A percentile compares a stretch with the other conserved stretches of the same genome.
Evolutionary conservation across 2,797 vertebrate genomes (phyloP).

Genomic region (Xenops minutus): DNA sequence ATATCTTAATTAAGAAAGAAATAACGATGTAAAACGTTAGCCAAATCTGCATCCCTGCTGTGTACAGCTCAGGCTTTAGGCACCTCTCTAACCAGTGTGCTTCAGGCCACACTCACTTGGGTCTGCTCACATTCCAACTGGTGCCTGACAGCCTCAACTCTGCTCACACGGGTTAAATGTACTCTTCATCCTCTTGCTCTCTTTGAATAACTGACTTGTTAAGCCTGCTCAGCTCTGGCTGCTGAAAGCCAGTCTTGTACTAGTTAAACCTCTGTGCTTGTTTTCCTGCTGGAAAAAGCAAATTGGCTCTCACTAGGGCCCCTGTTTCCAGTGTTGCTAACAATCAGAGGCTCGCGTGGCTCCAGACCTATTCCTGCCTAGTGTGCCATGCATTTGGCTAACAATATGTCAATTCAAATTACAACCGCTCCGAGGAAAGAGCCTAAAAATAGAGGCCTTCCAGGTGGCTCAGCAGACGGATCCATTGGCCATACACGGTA

Average conservation of each 20-base stretch:
- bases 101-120: background rate
- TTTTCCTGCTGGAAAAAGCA: background rate
- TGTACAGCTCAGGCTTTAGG: background rate
- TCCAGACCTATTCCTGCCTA: background rate
- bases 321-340: background rate
- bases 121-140: background rate
- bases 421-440: background rate
- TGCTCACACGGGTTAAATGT: background rate
- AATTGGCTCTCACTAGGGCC: background rate
- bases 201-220: background rate
- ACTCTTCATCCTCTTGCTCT: background rate
- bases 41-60: background rate
- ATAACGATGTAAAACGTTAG: background rate
- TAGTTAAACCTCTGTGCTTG: background rate
- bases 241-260: background rate
- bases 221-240: background rate
- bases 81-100: background rate
- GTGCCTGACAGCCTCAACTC: background rate
- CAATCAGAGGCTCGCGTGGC: background rate
- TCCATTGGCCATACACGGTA: background rate
- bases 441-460: constrained; percentile 50
- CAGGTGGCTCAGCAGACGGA: constrained; percentile 47
- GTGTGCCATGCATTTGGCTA: background rate
- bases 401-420: constrained; percentile 22
- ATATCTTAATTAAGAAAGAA: background rate